Evolutionary conservation across 2,113 vertebrate genomes (phyloP).

Genomic region (Dolichallabes microphthalmus): DNA sequence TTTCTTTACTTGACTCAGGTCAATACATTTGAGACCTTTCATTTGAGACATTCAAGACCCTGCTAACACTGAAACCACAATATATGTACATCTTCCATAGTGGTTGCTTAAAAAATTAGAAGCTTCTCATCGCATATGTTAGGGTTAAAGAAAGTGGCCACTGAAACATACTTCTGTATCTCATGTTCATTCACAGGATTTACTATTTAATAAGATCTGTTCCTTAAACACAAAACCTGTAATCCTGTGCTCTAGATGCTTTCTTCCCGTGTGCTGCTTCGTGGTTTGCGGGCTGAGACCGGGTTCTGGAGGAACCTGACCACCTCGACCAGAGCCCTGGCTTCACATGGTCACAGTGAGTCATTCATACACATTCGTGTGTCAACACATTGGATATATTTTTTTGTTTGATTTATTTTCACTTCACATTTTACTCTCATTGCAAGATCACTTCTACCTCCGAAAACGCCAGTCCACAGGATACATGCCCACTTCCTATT

Average conservation of each 20-base stretch:
- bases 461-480: not conserved
- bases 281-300: slow-evolving; percentile 44
- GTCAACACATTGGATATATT: not conserved
- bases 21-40: no score
- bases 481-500: not conserved
- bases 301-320: slow-evolving; percentile 53
- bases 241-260: slow-evolving; percentile 49
- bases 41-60: no score
- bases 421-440: not conserved
- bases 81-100: no score
- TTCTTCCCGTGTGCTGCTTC: slow-evolving; percentile 45
- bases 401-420: not conserved
- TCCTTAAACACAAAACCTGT: not conserved
- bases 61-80: no score
- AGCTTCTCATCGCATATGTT: no score
- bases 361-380: not conserved
- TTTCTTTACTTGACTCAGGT: no score
- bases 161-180: not conserved
- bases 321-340: slow-evolving; percentile 43
- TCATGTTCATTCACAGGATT: not conserved
- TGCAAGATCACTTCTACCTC: not conserved
- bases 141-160: no score
- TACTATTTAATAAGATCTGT: not conserved
- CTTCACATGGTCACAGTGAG: slow-evolving; percentile 49
- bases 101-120: no score